A percentile compares a stretch with the other conserved stretches of the same genome.
Conservation (phyloP, 2,888 invertebrate genomes). For the Amblyteles armatorius region DNA sequence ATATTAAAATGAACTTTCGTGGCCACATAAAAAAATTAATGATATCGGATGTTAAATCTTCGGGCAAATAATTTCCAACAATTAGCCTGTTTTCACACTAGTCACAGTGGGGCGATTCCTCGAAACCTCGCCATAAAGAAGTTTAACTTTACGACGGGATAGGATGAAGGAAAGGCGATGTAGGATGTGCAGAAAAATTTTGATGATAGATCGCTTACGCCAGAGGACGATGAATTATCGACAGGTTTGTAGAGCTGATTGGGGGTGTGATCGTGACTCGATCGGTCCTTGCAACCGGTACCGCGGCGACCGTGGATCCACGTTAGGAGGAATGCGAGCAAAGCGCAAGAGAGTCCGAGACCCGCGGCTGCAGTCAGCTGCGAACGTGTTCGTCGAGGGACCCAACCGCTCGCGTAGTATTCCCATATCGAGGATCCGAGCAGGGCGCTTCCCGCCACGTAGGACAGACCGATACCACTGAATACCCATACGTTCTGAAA, state of each 20-base stretch:
- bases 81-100: no score
- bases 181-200: background rate
- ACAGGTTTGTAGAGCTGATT: slow-evolving; percentile 83
- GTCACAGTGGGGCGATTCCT: no score
- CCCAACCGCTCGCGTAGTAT: slow-evolving; percentile 88
- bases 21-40: no score
- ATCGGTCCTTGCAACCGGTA: slow-evolving; percentile 76
- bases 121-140: background rate
- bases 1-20: no score
- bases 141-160: background rate
- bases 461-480: slow-evolving; percentile 90
- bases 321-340: slow-evolving; percentile 81
- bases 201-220: slow-evolving; percentile 72
- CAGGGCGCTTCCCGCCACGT: slow-evolving; percentile 89
- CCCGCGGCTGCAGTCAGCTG: slow-evolving; percentile 86
- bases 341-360: slow-evolving; percentile 81
- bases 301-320: slow-evolving; percentile 81
- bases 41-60: no score
- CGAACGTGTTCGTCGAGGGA: slow-evolving; percentile 90
- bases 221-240: slow-evolving; percentile 82
- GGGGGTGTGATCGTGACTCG: slow-evolving; percentile 77
- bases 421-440: slow-evolving; percentile 89
- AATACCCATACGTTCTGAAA: slow-evolving; percentile 90
- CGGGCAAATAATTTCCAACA: no score
- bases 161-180: background rate